Conservation (phyloP, 1,140 invertebrate species). For the Drosophila baimaii region DNA sequence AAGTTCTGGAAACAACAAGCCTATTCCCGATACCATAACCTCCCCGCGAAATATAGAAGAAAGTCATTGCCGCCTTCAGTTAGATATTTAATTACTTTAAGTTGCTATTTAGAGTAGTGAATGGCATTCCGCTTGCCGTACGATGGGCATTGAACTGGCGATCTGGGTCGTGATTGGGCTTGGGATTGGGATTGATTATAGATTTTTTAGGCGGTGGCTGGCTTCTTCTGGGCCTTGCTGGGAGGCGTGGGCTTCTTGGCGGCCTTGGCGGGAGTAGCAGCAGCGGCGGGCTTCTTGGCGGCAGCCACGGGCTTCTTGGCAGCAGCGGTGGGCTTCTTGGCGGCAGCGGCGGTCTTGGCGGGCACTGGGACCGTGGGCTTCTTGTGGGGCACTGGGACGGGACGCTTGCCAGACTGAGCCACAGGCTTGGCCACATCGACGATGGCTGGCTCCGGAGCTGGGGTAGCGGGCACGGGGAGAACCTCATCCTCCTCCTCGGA, state of each 20-base stretch:
- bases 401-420: conserved; percentile 52
- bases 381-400: conserved; percentile 43
- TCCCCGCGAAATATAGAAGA: not conserved
- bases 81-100: conserved; percentile 43
- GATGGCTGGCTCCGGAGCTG: conserved; percentile 62
- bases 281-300: conserved; percentile 53
- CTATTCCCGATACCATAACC: not conserved
- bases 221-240: conserved; percentile 65
- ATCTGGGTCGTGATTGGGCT: not conserved
- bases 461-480: conserved; percentile 62
- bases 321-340: conserved; percentile 40
- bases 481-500: conserved; percentile 15
- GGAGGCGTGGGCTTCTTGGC: conserved; percentile 67
- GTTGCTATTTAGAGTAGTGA: conserved; percentile 70
- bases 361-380: conserved; percentile 37
- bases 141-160: conserved; percentile 36
- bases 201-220: conserved; percentile 48
- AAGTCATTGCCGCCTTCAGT: conserved; percentile 17
- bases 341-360: conserved; percentile 27
- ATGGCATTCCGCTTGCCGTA: conserved; percentile 77
- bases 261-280: conserved; percentile 51
- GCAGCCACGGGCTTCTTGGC: conserved; percentile 51
- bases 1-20: conserved; percentile 32
- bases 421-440: conserved; percentile 49
- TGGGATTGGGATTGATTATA: not conserved